These are phyloP conservation scores for Thymallus thymallus DNA, from an alignment of 2,113 vertebrate genomes.

Conservation along the genomic window DNA sequence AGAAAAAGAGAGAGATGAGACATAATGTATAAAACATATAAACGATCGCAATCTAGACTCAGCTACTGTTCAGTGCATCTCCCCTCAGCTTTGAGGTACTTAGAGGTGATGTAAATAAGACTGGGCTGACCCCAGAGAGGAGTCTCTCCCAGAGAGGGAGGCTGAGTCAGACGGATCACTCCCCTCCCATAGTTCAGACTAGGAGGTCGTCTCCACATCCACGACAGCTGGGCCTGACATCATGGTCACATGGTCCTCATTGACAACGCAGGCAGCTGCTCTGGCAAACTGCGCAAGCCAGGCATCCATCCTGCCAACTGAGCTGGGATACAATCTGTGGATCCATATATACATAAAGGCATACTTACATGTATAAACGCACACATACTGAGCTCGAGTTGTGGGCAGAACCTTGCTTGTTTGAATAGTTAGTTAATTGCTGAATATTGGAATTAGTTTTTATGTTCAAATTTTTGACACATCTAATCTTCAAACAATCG, in stretches of 20 bases:
- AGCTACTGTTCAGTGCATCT: too few relatives aligned
- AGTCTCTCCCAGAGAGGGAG: background rate
- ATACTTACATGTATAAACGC: background rate
- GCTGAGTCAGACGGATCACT: conserved; percentile 11
- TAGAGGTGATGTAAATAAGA: too few relatives aligned
- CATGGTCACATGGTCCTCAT: conserved; percentile 11
- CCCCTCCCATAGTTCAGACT: conserved; percentile 12
- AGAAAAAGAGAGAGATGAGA: background rate
- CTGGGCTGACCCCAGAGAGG: too few relatives aligned
- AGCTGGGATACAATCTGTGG: background rate
- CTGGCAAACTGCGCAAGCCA: conserved; percentile 1
- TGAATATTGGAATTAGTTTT: conserved; percentile 3
- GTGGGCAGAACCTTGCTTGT: background rate
- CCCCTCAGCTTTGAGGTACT: too few relatives aligned
- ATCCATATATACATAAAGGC: background rate
- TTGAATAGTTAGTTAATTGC: background rate
- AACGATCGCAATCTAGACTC: too few relatives aligned
- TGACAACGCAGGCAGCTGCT: conserved; percentile 9
- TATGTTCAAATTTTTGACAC: conserved; percentile 18
- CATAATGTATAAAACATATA: too few relatives aligned
- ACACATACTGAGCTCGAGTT: background rate
- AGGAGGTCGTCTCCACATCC: conserved; percentile 13
- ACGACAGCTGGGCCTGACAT: conserved; percentile 10
- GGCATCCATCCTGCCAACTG: background rate
- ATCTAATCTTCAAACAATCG: conserved; percentile 17